phyloP scores from a whole-genome alignment of 2,797 vertebrate species.

The Scomberomorus guttatus region DNA sequence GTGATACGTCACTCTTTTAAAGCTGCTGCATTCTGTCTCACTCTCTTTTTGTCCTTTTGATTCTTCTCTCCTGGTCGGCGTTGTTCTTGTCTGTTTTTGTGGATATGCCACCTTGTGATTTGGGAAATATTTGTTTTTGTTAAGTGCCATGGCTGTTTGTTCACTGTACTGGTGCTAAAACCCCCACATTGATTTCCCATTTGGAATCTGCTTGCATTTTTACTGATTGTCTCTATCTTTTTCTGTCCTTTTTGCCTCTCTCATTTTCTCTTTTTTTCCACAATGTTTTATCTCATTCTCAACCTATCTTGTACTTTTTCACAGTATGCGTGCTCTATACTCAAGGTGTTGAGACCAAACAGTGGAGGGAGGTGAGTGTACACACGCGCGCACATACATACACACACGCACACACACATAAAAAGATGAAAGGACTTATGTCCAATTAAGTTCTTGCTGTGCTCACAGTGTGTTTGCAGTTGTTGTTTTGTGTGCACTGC shows the following conservation, averaged over 20 bases:
- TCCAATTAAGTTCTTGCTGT: slow-evolving; percentile 46
- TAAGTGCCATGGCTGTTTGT: slow-evolving; percentile 48
- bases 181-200: slow-evolving; percentile 62
- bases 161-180: slow-evolving; percentile 54
- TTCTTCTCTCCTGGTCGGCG: background rate
- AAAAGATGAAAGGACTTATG: slow-evolving; percentile 2
- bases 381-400: background rate
- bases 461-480: slow-evolving; percentile 13
- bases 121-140: slow-evolving; percentile 34
- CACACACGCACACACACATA: background rate
- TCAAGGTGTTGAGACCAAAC: slow-evolving; percentile 94
- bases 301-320: slow-evolving; percentile 52
- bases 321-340: slow-evolving; percentile 96
- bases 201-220: slow-evolving; percentile 43
- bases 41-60: background rate
- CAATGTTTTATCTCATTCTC: slow-evolving; percentile 31
- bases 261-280: slow-evolving; percentile 22
- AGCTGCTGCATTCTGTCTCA: background rate
- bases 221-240: slow-evolving; percentile 35
- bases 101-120: slow-evolving; percentile 22
- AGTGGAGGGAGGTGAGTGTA: slow-evolving; percentile 94
- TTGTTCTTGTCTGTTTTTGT: background rate
- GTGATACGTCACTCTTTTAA: background rate
- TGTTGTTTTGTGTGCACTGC: too few relatives aligned
- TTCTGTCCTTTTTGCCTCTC: slow-evolving; percentile 3